Conservation (phyloP, 2,113 vertebrate species). For the Murina feae region DNA sequence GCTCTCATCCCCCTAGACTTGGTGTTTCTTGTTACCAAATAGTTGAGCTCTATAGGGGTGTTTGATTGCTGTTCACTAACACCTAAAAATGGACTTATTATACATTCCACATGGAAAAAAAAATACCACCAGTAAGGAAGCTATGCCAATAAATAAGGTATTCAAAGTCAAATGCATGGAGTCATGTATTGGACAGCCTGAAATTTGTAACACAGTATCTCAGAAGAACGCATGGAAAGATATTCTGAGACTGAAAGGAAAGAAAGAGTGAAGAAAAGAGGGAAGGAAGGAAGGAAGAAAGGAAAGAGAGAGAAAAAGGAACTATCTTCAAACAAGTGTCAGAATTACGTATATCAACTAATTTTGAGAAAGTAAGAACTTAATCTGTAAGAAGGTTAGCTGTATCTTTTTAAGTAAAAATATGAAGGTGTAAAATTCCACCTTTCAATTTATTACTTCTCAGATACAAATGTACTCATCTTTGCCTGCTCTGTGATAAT, state of each 20-base stretch:
- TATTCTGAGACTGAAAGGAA: background rate
- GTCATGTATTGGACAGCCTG: background rate
- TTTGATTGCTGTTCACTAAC: background rate
- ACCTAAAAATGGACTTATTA: background rate
- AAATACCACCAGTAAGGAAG: background rate
- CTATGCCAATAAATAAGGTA: background rate
- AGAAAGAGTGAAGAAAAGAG: background rate
- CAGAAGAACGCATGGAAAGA: background rate
- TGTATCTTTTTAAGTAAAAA: background rate
- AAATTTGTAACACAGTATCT: background rate
- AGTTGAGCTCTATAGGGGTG: background rate
- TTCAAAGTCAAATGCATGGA: background rate
- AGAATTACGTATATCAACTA: background rate
- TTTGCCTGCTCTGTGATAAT: background rate
- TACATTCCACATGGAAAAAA: background rate
- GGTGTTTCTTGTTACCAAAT: background rate
- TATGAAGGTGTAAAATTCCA: background rate
- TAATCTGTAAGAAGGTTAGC: background rate
- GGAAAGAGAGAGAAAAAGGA: too few relatives aligned
- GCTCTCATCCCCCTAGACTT: too few relatives aligned
- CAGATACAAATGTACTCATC: background rate
- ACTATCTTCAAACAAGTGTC: background rate
- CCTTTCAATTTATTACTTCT: background rate
- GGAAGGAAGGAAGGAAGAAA: background rate
- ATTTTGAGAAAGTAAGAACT: background rate